Base-by-base conservation (phyloP, 2,113 vertebrate genomes). In the Pseudopipra pipra region DNA sequence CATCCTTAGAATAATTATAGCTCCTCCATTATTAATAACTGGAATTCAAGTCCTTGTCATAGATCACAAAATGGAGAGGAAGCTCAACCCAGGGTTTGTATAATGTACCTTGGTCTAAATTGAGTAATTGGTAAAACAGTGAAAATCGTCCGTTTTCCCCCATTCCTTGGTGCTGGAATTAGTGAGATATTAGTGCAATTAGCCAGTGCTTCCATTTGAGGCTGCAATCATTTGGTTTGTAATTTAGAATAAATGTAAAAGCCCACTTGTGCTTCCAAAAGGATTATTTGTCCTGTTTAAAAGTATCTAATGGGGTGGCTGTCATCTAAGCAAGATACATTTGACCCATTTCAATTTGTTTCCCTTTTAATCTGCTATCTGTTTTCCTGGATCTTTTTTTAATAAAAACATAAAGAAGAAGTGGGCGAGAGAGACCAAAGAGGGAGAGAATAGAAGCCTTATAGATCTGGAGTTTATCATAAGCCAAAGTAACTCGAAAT, bases 121-220 rank as follows among this genome's bases (percentile, higher is more conserved):
- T 77, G 85, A 97, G 68, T 93, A 96, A 97, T 59, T 92, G 95
- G 73, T 49, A 94, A 95, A 97, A 96, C 51, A 81, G 85, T 85
- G 85, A 67, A 95, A 95, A 91, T 80, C 3, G 25, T 95, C 93
- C 18, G 0, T 41, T 97, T 96, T 91, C 9, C 18, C 89, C 81
- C 44, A 49, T 91, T 97, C 85, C 88, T 92, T 94, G 75, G 93
- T 93, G 87, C 88, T 94, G 83, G 96, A 96, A 97, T 98, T 97
- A 96, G 94, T 97, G 97, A 98, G 95, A 85, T 97, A 97, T 97
- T 96, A 95, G 93, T 90, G 96, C 96, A 97, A 98, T 98, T 98
- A 98, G 83, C 95, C 96, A 92, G 68, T 82, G 85, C 90, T 97
- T 96, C 97, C 96, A 96, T 97, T 97, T 96, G 95, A 97, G 96